Evolutionary conservation across 2,888 invertebrate species (phyloP).

Genomic region (Eugnorisma glareosa): DNA sequence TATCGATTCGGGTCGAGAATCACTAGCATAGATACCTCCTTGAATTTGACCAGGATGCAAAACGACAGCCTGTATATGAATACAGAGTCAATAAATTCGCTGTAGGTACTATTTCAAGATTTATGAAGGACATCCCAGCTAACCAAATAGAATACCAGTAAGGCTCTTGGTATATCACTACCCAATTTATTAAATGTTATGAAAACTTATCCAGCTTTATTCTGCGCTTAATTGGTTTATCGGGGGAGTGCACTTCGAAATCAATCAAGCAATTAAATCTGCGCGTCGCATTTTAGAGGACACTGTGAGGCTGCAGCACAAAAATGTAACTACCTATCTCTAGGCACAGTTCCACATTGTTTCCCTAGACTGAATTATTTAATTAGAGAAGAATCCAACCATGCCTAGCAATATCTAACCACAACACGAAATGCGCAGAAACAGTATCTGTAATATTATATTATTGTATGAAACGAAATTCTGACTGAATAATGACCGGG

Average conservation of each 20-base stretch:
- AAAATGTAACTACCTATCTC: neutral
- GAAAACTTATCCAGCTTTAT: neutral
- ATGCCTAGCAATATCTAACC: neutral
- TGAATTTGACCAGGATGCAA: too few species aligned
- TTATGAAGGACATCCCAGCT: neutral
- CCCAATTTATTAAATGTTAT: neutral
- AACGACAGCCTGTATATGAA: too few species aligned
- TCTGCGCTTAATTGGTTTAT: neutral
- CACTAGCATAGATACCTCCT: too few species aligned
- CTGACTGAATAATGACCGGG: neutral
- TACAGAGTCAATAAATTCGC: constrained; percentile 23
- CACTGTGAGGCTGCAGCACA: too few species aligned
- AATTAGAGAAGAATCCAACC: neutral
- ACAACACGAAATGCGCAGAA: constrained; percentile 4
- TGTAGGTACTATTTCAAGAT: neutral
- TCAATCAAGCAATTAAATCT: neutral
- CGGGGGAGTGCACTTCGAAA: neutral
- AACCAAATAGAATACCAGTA: neutral
- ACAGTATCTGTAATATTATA: neutral
- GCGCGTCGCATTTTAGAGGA: neutral
- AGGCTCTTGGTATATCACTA: neutral
- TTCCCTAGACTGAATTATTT: constrained; percentile 6
- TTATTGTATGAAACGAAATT: constrained; percentile 13
- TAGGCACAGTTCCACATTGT: neutral
- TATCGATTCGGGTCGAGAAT: too few species aligned